These are phyloP conservation scores for Seriola rivoliana DNA, from an alignment of 2,113 vertebrate genomes.

Conservation along the genomic window DNA sequence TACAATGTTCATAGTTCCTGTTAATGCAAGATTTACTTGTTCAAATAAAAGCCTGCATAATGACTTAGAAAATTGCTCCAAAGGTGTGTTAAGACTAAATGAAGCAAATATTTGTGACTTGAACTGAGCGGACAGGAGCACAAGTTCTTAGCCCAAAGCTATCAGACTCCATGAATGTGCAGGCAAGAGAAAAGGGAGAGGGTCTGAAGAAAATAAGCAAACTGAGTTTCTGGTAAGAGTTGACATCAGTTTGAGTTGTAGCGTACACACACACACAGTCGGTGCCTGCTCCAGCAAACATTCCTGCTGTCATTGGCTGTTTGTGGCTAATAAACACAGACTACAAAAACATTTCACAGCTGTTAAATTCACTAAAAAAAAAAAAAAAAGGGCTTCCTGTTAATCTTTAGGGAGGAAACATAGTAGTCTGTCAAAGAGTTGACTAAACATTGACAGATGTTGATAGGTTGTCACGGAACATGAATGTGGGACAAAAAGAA, in stretches of 20 bases:
- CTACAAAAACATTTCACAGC: neutral
- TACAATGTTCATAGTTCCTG: neutral
- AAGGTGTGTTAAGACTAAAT: neutral
- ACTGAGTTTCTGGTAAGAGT: neutral
- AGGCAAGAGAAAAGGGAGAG: neutral
- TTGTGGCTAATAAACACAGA: constrained; percentile 10
- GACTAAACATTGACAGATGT: neutral
- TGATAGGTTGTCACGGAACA: neutral
- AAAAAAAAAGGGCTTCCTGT: neutral
- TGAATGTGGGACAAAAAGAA: neutral
- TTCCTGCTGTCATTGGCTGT: neutral
- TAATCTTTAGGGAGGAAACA: neutral
- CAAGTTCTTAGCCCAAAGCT: constrained; percentile 1
- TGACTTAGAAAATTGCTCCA: neutral
- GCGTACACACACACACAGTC: neutral
- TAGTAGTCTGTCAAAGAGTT: neutral
- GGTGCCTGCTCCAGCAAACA: neutral
- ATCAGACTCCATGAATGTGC: neutral
- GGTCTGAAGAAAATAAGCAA: neutral
- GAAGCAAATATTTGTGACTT: neutral
- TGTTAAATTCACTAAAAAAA: neutral
- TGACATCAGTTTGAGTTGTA: neutral
- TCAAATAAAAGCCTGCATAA: neutral
- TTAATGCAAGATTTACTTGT: neutral
- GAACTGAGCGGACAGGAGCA: no score